phyloP scores from a whole-genome alignment of 1,140 invertebrate species.

The Pseudomyrmex cubaensis region DNA sequence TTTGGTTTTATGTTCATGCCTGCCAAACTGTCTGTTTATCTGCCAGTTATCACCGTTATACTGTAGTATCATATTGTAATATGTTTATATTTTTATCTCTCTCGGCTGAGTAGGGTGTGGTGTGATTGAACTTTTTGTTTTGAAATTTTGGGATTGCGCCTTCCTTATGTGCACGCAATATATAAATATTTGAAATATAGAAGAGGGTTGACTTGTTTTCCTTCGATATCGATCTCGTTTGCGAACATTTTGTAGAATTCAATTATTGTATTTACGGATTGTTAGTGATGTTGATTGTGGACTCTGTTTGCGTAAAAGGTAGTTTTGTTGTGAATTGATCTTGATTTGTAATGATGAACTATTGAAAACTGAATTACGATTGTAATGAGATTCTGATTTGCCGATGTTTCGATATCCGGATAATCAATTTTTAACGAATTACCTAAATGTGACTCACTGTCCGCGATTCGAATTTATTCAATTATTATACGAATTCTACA shows the following conservation, averaged over 20 bases:
- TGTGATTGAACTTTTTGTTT: slow-evolving; percentile 71
- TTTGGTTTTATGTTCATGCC: slow-evolving; percentile 83
- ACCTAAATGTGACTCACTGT: no score
- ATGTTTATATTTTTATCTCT: slow-evolving; percentile 68
- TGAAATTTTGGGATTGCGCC: slow-evolving; percentile 70
- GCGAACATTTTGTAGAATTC: slow-evolving; percentile 76
- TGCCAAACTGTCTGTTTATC: slow-evolving; percentile 84
- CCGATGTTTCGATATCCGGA: no score
- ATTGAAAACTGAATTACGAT: no score
- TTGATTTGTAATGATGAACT: background rate
- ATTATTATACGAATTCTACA: no score
- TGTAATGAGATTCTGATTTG: no score
- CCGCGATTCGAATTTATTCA: no score
- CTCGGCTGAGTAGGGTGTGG: slow-evolving; percentile 72
- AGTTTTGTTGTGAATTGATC: slow-evolving; percentile 32
- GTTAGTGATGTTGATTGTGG: slow-evolving; percentile 16
- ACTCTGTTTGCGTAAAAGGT: slow-evolving; percentile 8
- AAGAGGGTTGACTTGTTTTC: slow-evolving; percentile 77
- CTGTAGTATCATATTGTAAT: slow-evolving; percentile 67
- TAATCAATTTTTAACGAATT: no score
- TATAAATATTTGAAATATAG: slow-evolving; percentile 50
- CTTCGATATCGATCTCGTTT: slow-evolving; percentile 83
- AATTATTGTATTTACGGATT: slow-evolving; percentile 46
- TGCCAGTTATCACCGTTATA: slow-evolving; percentile 81
- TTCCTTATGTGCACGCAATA: slow-evolving; percentile 72